Evolutionary conservation across 2,888 invertebrate genomes (phyloP), one percentile per base, ranked within the genome.

Genomic region (Eugnorisma glareosa): DNA sequence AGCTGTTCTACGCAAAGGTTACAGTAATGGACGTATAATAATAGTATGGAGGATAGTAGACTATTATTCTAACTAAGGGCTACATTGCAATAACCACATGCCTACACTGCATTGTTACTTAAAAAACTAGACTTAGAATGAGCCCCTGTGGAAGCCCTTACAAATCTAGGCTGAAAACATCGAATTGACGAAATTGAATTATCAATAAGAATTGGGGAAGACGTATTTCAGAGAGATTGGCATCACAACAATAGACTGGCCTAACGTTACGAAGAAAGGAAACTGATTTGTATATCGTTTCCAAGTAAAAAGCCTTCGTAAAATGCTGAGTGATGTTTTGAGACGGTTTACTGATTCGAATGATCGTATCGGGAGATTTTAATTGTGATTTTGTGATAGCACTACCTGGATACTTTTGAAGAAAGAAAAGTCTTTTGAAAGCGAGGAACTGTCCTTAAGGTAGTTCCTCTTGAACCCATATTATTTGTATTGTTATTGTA

Each of bases 1-100:
- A 72, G 68, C 61, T 37, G 45, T 71, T 83, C 28, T 15, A 48
- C 45, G 78, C 68, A 83, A 78, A 86, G 72, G 73, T 59, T 69
- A 31, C 11, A 59, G 37, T 67, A 82, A 76, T 81, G 18, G 59
- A 54, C 10, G 51, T 51, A 73, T 75, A 71, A 69, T 80, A 63
- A 64, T 81, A 80, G 68, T 11, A 15, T 61, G 3, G 10, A 59
- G 13, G 43, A 57, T 57, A 45, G 40, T 48, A 66, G 24, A 3
- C 35, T 66, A 21, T 57, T 61, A 82, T 57, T 63, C 21, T 31
- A 31, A n/a, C 21, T 35, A 31, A 24, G 13, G 35, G 18, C 40
- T 51, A 57, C 54, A 68, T 31, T 35, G 21, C n/a, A 73, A 70
- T 15, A 63, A 21, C n/a, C 11, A 7, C 74, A 21, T 35, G 35